A percentile compares a stretch with the other conserved stretches of the same genome.
These are phyloP conservation scores for Sipha flava DNA, from an alignment of 1,140 invertebrate species.

Conservation along the genomic window DNA sequence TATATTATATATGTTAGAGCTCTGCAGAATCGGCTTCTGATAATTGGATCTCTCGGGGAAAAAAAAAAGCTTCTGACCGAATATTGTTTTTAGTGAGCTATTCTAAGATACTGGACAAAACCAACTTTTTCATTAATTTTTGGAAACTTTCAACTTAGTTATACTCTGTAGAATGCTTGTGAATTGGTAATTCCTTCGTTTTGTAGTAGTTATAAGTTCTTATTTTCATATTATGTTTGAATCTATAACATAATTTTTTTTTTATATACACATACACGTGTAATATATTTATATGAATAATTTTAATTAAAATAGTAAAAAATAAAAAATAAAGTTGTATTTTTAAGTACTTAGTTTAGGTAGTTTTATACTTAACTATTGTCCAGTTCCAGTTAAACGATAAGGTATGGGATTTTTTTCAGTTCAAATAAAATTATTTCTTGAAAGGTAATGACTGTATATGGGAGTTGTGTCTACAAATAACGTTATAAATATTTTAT, in stretches of 20 bases:
- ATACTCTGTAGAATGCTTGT: too few relatives aligned
- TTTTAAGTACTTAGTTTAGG: not conserved
- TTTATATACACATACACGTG: too few relatives aligned
- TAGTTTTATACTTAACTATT: not conserved
- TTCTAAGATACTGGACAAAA: not conserved
- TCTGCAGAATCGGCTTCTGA: not conserved
- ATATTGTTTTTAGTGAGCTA: not conserved
- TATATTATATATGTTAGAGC: not conserved
- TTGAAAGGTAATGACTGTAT: not conserved
- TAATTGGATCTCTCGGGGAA: conserved; percentile 21
- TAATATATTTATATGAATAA: too few relatives aligned
- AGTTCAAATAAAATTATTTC: not conserved
- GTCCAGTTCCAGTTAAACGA: not conserved
- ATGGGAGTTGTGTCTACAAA: not conserved
- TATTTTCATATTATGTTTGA: too few relatives aligned
- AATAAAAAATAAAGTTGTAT: not conserved
- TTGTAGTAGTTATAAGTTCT: too few relatives aligned
- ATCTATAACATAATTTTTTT: too few relatives aligned
- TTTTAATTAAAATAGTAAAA: not conserved
- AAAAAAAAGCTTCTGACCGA: not conserved
- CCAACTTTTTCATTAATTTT: not conserved
- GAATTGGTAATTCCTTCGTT: too few relatives aligned
- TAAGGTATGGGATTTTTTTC: not conserved
- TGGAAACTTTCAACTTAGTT: too few relatives aligned
- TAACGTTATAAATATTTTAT: too few relatives aligned